These are phyloP conservation scores for Andrena hattorfiana DNA, from an alignment of 2,888 invertebrate genomes.

Conservation along the genomic window DNA sequence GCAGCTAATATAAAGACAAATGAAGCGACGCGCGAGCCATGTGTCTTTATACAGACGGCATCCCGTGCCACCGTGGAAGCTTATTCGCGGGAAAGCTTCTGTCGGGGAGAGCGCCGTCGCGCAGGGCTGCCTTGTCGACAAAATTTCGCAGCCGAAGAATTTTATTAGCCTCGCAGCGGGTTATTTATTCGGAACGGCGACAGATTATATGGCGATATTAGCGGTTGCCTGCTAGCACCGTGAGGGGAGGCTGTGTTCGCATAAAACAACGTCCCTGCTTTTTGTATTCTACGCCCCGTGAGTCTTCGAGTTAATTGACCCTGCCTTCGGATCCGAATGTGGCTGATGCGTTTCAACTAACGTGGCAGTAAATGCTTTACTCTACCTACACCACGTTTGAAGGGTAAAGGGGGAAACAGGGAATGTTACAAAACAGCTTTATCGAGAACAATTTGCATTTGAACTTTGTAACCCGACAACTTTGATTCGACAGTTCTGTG, in stretches of 20 bases:
- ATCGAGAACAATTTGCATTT: too few species aligned
- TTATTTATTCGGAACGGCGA: constrained; percentile 78
- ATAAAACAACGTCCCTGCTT: constrained; percentile 36
- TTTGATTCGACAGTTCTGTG: too few species aligned
- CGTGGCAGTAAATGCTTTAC: too few species aligned
- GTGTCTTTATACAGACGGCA: constrained; percentile 80
- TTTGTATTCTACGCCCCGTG: constrained; percentile 21
- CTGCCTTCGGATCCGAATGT: constrained; percentile 7
- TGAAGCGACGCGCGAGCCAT: constrained; percentile 79
- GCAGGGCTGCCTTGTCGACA: constrained; percentile 55
- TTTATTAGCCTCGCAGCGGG: constrained; percentile 77
- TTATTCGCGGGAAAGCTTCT: constrained; percentile 67
- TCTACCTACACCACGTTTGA: too few species aligned
- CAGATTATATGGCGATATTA: constrained; percentile 78
- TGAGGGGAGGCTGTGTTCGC: constrained; percentile 25
- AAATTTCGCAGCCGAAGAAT: constrained; percentile 71
- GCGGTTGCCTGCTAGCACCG: constrained; percentile 35
- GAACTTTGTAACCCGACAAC: too few species aligned
- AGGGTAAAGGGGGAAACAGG: too few species aligned
- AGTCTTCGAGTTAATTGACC: constrained; percentile 6
- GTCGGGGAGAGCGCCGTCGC: constrained; percentile 39
- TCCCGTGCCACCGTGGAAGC: constrained; percentile 67
- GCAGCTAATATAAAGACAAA: constrained; percentile 83
- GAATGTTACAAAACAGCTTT: too few species aligned
- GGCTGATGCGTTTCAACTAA: not conserved